These are phyloP conservation scores for Papilio protenor DNA, from an alignment of 2,888 invertebrate species.

Conservation along the genomic window DNA sequence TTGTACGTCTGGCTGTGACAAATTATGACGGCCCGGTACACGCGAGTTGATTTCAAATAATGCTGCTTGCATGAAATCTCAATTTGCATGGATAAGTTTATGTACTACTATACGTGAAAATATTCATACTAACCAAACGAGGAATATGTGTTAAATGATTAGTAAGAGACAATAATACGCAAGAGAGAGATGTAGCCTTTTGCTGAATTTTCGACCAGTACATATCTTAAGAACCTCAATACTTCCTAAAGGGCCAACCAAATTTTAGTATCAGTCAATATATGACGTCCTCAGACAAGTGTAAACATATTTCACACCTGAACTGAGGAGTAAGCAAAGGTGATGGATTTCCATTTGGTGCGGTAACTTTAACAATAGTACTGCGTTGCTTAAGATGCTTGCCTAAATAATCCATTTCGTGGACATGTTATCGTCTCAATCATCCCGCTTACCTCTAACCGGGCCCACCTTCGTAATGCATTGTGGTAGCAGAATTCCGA, in stretches of 20 bases:
- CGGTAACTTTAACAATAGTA: neutral
- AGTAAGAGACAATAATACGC: neutral
- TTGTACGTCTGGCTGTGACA: slow-evolving; percentile 69
- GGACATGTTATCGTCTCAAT: slow-evolving; percentile 47
- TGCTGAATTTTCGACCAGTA: neutral
- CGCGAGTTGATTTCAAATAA: slow-evolving; percentile 57
- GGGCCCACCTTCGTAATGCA: slow-evolving; percentile 51
- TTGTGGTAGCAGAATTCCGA: slow-evolving; percentile 55
- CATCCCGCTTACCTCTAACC: slow-evolving; percentile 53
- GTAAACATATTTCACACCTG: no score
- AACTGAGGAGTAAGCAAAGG: neutral
- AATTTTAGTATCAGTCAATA: no score
- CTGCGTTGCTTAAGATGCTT: neutral
- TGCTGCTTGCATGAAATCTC: slow-evolving; percentile 54
- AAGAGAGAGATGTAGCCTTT: neutral
- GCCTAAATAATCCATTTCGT: neutral
- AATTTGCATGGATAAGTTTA: slow-evolving; percentile 49
- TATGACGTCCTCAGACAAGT: no score
- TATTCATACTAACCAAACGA: slow-evolving; percentile 13
- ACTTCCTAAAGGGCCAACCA: neutral
- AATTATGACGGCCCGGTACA: slow-evolving; percentile 60
- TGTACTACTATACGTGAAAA: slow-evolving; percentile 35
- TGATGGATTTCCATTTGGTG: neutral
- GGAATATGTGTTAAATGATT: slow-evolving; percentile 4
- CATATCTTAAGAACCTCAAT: neutral